These are phyloP conservation scores for Ctenodactylus gundi DNA, from an alignment of 2,113 vertebrate genomes.

Conservation along the genomic window DNA sequence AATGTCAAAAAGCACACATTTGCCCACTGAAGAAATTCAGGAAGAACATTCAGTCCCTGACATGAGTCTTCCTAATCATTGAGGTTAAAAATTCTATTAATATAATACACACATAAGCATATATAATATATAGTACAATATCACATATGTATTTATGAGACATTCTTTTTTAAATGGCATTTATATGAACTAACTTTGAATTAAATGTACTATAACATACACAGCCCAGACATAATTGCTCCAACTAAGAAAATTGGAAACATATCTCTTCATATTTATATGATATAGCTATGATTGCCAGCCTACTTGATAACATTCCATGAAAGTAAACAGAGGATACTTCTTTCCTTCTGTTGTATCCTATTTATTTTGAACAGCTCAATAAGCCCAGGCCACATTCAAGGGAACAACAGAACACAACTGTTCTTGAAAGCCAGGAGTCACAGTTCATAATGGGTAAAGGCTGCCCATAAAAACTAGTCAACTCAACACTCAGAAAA, in stretches of 20 bases:
- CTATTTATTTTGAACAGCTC: not conserved
- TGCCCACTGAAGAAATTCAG: conserved; percentile 37
- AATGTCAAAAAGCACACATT: conserved; percentile 62
- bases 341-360: not conserved
- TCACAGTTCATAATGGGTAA: not conserved
- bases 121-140: too few species aligned
- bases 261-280: not conserved
- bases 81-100: not conserved
- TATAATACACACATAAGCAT: too few species aligned
- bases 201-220: not conserved
- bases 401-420: not conserved
- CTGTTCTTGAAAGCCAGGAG: not conserved
- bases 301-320: not conserved
- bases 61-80: not conserved
- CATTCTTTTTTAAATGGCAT: not conserved
- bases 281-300: not conserved
- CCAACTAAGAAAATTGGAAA: not conserved
- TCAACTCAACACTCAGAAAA: not conserved
- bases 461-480: not conserved
- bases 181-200: not conserved
- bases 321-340: not conserved
- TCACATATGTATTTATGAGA: too few species aligned
- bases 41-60: conserved; percentile 19
- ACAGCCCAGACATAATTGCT: not conserved
- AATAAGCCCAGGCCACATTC: not conserved